These are phyloP conservation scores for Fabriciana adippe DNA, from an alignment of 2,888 invertebrate species.

Conservation along the genomic window DNA sequence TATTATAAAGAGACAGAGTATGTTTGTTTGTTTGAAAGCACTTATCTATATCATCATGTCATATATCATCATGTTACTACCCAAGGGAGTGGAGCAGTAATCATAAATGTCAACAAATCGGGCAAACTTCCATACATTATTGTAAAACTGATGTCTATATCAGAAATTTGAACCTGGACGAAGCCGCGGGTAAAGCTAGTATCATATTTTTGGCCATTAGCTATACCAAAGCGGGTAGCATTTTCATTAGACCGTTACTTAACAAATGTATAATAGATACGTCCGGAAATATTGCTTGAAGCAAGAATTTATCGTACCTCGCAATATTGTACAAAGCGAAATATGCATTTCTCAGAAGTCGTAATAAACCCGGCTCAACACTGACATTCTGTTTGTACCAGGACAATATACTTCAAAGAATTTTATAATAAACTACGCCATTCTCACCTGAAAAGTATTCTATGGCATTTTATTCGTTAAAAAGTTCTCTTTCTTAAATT, in stretches of 20 bases:
- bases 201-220: too few species aligned
- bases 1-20: too few species aligned
- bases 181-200: too few species aligned
- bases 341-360: conserved; percentile 28
- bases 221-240: too few species aligned
- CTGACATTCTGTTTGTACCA: conserved; percentile 37
- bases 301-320: conserved; percentile 6
- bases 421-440: conserved; percentile 37
- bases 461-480: conserved; percentile 25
- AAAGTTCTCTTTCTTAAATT: neutral
- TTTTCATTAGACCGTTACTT: neutral
- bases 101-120: too few species aligned
- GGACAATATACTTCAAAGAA: conserved; percentile 37
- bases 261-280: neutral
- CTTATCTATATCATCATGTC: too few species aligned
- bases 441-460: conserved; percentile 35
- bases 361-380: conserved; percentile 30
- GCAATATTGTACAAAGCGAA: conserved; percentile 22
- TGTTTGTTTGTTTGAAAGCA: too few species aligned
- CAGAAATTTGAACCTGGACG: too few species aligned
- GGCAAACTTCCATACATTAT: too few species aligned
- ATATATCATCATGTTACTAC: too few species aligned
- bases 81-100: too few species aligned
- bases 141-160: too few species aligned
- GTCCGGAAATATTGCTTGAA: neutral